Percentiles rank a stretch among this genome's conserved stretches.
These are phyloP conservation scores for Ericerus pela DNA, from an alignment of 1,140 invertebrate species.

Conservation along the genomic window DNA sequence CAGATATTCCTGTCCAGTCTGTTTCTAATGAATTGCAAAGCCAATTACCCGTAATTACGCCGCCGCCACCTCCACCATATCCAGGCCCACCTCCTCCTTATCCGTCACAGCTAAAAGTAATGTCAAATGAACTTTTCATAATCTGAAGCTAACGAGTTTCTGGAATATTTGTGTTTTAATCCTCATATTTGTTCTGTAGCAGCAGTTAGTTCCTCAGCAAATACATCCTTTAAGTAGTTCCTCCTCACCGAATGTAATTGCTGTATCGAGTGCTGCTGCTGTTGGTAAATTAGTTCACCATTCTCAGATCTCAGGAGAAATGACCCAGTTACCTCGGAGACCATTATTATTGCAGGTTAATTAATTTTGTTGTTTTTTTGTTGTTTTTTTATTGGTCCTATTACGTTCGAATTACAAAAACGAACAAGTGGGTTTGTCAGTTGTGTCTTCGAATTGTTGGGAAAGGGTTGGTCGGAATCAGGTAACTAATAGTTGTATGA, in stretches of 20 bases:
- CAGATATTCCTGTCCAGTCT: background rate
- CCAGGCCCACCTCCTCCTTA: slow-evolving; percentile 47
- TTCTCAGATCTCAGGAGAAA: background rate
- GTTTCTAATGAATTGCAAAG: background rate
- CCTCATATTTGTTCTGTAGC: background rate
- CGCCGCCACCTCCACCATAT: slow-evolving; percentile 39
- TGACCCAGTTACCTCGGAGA: background rate
- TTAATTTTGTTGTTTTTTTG: too few species aligned
- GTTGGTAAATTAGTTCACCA: slow-evolving; percentile 2
- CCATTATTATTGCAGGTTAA: slow-evolving; percentile 1
- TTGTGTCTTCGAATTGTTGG: too few species aligned
- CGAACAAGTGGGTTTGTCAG: too few species aligned
- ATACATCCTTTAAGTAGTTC: slow-evolving; percentile 7
- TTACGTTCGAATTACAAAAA: too few species aligned
- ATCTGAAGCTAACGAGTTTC: too few species aligned
- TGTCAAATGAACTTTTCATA: background rate
- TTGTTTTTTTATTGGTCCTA: too few species aligned
- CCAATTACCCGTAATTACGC: background rate
- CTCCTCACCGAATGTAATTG: background rate
- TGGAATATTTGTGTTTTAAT: too few species aligned
- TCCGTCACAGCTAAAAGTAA: slow-evolving; percentile 32
- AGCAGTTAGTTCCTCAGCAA: slow-evolving; percentile 6
- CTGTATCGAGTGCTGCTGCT: background rate
- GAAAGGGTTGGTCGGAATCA: too few species aligned
- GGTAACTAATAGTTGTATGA: background rate